Conservation (phyloP, 2,113 vertebrate genomes). For the Malurus elegans region DNA sequence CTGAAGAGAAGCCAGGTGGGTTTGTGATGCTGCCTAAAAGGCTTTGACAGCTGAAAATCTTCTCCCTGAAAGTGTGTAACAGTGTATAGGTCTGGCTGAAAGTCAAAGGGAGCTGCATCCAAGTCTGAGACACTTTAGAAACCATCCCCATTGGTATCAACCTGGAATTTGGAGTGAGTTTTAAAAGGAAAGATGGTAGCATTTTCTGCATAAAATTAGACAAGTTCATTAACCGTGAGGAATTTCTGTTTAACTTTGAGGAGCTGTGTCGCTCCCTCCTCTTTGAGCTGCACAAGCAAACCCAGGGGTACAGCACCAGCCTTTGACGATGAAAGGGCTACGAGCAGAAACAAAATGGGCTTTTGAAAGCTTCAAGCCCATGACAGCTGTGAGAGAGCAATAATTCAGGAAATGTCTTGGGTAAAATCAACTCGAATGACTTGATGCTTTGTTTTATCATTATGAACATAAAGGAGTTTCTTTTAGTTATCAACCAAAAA, state of each 20-base stretch:
- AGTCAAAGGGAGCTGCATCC: slow-evolving; percentile 34
- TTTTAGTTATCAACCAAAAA: slow-evolving; percentile 71
- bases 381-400: slow-evolving; percentile 67
- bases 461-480: slow-evolving; percentile 71
- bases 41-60: slow-evolving; percentile 2
- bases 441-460: slow-evolving; percentile 73
- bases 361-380: slow-evolving; percentile 66
- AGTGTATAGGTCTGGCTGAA: slow-evolving; percentile 27
- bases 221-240: slow-evolving; percentile 60
- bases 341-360: slow-evolving; percentile 63
- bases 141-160: background rate
- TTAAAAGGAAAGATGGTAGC: slow-evolving; percentile 24
- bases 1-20: slow-evolving; percentile 7
- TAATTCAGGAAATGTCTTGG: slow-evolving; percentile 65
- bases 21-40: slow-evolving; percentile 11
- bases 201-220: slow-evolving; percentile 69
- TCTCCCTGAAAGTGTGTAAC: background rate
- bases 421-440: slow-evolving; percentile 64
- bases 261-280: background rate
- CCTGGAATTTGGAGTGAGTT: slow-evolving; percentile 31
- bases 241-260: slow-evolving; percentile 63
- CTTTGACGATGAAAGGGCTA: slow-evolving; percentile 39
- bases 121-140: slow-evolving; percentile 24
- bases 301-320: slow-evolving; percentile 52
- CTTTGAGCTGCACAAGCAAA: slow-evolving; percentile 58